Base-by-base conservation (phyloP, 1,140 invertebrate species). In the Trigoniulus corallinus region DNA sequence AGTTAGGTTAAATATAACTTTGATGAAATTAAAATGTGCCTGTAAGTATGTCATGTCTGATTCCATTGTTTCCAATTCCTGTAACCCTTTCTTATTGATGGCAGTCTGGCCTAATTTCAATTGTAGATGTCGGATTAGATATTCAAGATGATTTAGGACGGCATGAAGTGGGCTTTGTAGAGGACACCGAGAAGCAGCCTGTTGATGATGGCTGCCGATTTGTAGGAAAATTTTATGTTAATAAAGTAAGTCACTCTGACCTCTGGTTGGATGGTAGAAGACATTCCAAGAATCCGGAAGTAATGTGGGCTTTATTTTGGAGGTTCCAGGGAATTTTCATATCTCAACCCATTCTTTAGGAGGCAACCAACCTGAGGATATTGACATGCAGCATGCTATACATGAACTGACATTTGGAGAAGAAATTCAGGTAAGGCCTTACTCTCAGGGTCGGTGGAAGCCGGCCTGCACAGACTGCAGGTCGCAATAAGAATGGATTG, bases 61-160 rank as follows among this genome's bases (percentile, higher is more conserved):
- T 21, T 22, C 46, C 20, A 15, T 23, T n/a, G n/a, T n/a, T n/a
- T n/a, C n/a, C n/a, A n/a, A n/a, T n/a, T n/a, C n/a, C n/a, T n/a
- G n/a, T n/a, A n/a, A n/a, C n/a, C n/a, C n/a, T 37, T 48, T 15
- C 25, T 39, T n/a, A 39, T 1, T 39, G 13, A 40, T n/a, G 21
- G 22, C 22, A 39, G n/a, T 42, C 48, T 10, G 21, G 42, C 42
- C 18, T 7, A 7, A 44, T 44, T 44, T 53, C 26, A 12, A 2
- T 34, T 53, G 52, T 55, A 78, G 76, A 67, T 63, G 50, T 76
- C 45, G 76, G 76, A 22, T 58, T 79, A 29, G 76, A 78, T 57
- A 78, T 78, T 52, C 75, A 78, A 61, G 77, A 79, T 67, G 74
- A 78, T 51, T 68, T 75, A 62, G 77, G 77, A 1, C 58, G 77